phyloP scores from a whole-genome alignment of 64 coral and sea anemone genomes.

The Exaiptasia diaphana region DNA sequence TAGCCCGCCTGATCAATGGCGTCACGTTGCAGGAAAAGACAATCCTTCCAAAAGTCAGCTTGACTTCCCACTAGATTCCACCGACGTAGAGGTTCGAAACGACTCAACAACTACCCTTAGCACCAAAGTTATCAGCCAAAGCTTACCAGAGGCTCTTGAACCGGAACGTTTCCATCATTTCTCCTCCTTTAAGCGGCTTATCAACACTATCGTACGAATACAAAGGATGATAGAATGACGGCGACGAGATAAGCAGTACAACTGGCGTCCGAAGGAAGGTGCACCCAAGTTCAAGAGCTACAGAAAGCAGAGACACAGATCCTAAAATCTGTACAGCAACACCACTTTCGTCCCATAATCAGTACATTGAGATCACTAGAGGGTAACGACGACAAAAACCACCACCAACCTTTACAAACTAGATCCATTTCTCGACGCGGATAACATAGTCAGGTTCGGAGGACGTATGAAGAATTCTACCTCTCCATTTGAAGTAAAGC shows the following conservation, averaged over 20 bases:
- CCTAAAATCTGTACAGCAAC: conserved; percentile 6
- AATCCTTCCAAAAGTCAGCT: conserved; percentile 59
- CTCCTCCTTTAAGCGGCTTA: conserved; percentile 47
- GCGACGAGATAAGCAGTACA: conserved; percentile 42
- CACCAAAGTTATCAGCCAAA: too few relatives aligned
- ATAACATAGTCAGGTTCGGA: conserved; percentile 56
- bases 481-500: not conserved
- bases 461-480: conserved; percentile 35
- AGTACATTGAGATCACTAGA: conserved; percentile 5
- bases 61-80: too few relatives aligned
- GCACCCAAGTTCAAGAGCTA: conserved; percentile 49
- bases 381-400: conserved; percentile 34
- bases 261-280: conserved; percentile 58
- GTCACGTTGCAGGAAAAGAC: conserved; percentile 21
- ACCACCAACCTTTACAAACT: conserved; percentile 58
- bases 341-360: not conserved
- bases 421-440: conserved; percentile 40
- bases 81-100: too few relatives aligned
- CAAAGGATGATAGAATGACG: conserved; percentile 55
- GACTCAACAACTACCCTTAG: too few relatives aligned
- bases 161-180: conserved; percentile 5
- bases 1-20: conserved; percentile 4
- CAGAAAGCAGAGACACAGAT: not conserved
- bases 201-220: conserved; percentile 8
- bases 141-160: conserved; percentile 20